Evolutionary conservation across 1,140 invertebrate species (phyloP).

Genomic region (Drosophila teissieri): DNA sequence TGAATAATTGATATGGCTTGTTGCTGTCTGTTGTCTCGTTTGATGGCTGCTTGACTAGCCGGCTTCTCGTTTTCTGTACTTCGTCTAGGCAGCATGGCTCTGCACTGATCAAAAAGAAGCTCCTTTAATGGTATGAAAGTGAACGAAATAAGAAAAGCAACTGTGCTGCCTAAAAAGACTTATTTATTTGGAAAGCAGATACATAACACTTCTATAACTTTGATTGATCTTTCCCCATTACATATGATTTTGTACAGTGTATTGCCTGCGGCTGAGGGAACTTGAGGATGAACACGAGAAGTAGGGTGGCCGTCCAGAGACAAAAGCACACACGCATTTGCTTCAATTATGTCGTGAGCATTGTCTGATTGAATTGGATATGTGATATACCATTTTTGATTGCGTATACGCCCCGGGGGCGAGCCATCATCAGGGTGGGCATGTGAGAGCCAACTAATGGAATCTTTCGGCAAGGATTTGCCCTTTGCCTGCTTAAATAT

Average conservation of each 20-base stretch:
- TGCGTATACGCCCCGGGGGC: constrained; percentile 65
- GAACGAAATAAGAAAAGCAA: too few relatives aligned
- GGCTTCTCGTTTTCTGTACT: constrained; percentile 19
- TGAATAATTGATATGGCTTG: constrained; percentile 78
- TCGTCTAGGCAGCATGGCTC: constrained; percentile 33
- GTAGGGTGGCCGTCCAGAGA: constrained; percentile 20
- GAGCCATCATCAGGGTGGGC: constrained; percentile 34
- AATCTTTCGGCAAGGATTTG: constrained; percentile 36
- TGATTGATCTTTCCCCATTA: not conserved
- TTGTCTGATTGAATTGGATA: constrained; percentile 82
- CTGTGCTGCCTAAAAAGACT: too few relatives aligned
- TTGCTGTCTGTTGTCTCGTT: constrained; percentile 51
- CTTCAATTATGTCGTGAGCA: constrained; percentile 72
- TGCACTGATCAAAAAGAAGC: constrained; percentile 1
- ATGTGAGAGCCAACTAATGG: constrained; percentile 47
- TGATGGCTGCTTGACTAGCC: constrained; percentile 37
- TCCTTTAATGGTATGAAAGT: not conserved
- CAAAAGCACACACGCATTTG: constrained; percentile 46
- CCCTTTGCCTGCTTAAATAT: constrained; percentile 63
- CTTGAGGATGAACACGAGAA: not conserved
- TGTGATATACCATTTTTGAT: constrained; percentile 79
- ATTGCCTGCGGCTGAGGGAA: constrained; percentile 24
- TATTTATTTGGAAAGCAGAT: too few relatives aligned
- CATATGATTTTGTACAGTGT: not conserved
- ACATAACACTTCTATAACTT: too few relatives aligned